phyloP scores from a whole-genome alignment of 2,888 invertebrate species.

The Pachydiplax longipennis region DNA sequence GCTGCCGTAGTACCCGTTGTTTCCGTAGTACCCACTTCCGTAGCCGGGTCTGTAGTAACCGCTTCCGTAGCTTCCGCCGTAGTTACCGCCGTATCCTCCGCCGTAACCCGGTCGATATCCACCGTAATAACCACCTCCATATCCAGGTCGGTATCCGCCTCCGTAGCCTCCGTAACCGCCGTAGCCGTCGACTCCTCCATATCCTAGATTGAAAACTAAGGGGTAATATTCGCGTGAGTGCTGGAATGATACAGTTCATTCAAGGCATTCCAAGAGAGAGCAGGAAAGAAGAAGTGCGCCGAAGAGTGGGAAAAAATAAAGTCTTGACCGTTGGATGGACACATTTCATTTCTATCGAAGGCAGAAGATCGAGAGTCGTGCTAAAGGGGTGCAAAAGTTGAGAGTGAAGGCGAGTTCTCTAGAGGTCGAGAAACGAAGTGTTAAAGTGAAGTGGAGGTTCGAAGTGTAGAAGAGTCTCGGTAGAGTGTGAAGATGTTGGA shows the following conservation, averaged over 20 bases:
- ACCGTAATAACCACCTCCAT: neutral
- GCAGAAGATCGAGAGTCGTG: neutral
- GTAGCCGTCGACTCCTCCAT: slow-evolving; percentile 57
- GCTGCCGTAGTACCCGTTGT: neutral
- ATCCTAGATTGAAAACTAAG: slow-evolving; percentile 55
- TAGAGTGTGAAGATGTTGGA: too few relatives aligned
- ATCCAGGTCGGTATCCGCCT: neutral
- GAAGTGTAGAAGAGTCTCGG: neutral
- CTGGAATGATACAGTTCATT: neutral
- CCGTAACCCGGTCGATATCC: neutral
- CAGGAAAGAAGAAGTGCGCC: neutral
- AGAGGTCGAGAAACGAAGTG: neutral
- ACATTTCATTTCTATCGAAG: neutral
- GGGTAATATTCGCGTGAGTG: slow-evolving; percentile 6
- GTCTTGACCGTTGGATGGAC: too few relatives aligned
- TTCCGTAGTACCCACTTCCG: neutral
- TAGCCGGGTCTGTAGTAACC: neutral
- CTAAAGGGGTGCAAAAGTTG: neutral
- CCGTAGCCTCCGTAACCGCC: slow-evolving; percentile 51
- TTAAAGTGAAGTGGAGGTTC: neutral
- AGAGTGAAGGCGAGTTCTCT: neutral
- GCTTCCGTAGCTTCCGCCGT: slow-evolving; percentile 46
- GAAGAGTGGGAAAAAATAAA: neutral
- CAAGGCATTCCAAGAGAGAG: neutral
- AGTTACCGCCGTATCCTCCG: slow-evolving; percentile 25